phyloP scores from a whole-genome alignment of 2,888 invertebrate species.

The Caenorhabditis sp. region DNA sequence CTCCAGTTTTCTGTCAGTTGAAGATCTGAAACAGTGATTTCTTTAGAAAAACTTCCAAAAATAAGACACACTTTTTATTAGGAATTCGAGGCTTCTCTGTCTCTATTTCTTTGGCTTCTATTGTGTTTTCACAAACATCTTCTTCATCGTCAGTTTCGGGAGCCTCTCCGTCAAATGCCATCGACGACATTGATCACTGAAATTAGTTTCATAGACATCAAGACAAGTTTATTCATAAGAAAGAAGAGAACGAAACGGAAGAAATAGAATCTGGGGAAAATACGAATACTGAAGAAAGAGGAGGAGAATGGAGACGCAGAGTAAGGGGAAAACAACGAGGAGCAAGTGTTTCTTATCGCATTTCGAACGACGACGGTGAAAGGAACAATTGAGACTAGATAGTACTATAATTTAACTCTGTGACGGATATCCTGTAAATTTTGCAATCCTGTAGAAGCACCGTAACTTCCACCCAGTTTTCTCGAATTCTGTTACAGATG shows the following conservation, averaged over 20 bases:
- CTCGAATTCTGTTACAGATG: no score
- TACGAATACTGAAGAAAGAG: slow-evolving; percentile 4
- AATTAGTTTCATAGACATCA: not conserved
- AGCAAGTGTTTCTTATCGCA: slow-evolving; percentile 31
- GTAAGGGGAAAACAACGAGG: slow-evolving; percentile 6
- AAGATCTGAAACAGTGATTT: slow-evolving; percentile 21
- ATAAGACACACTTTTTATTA: slow-evolving; percentile 5
- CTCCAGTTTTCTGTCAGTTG: slow-evolving; percentile 19
- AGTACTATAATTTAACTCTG: no score
- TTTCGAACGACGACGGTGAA: not conserved
- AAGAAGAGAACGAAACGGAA: no score
- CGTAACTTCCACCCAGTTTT: no score
- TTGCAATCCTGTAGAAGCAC: no score
- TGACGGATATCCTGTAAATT: no score
- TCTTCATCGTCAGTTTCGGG: slow-evolving; percentile 64
- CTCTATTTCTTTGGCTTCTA: slow-evolving; percentile 4
- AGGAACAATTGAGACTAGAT: no score
- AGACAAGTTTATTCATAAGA: not conserved
- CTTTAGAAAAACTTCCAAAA: not conserved
- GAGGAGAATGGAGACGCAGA: slow-evolving; percentile 7
- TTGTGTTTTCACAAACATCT: slow-evolving; percentile 3
- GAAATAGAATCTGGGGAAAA: not conserved
- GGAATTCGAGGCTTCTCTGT: slow-evolving; percentile 10
- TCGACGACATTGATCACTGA: slow-evolving; percentile 32
- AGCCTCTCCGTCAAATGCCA: slow-evolving; percentile 58